Evolutionary conservation across 2,888 invertebrate species (phyloP).

Genomic region (Cephus rjabovi): DNA sequence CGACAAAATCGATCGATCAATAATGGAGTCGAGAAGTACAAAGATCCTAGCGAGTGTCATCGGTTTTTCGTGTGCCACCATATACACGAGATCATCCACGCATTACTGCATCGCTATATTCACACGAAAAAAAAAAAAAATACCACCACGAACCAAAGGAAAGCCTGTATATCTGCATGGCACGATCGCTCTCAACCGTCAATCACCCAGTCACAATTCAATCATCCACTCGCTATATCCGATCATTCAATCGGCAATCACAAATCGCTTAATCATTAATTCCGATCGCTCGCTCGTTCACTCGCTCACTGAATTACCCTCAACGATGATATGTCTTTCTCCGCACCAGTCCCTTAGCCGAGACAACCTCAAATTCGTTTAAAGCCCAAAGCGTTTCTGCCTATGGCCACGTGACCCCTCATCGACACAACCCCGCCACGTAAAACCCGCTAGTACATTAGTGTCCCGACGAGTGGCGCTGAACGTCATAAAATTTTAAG

Average conservation of each 20-base stretch:
- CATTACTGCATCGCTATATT: conserved; percentile 8
- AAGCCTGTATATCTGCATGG: conserved; percentile 1
- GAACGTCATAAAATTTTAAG: background rate
- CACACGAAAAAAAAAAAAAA: background rate
- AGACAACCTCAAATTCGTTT: background rate
- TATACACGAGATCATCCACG: conserved; percentile 14
- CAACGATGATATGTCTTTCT: background rate
- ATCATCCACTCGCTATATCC: conserved; percentile 7
- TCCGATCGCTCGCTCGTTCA: conserved; percentile 12
- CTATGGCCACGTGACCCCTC: background rate
- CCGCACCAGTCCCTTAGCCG: background rate
- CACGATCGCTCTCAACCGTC: background rate
- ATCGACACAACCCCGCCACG: background rate
- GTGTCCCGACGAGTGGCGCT: background rate
- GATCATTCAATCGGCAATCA: background rate
- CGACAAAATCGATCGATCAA: background rate
- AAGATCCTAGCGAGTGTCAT: background rate
- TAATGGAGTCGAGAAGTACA: background rate
- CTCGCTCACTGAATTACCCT: conserved; percentile 2
- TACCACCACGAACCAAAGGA: background rate
- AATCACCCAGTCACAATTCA: background rate
- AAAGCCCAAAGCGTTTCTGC: background rate
- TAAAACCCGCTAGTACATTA: background rate
- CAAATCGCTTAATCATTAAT: conserved; percentile 6
- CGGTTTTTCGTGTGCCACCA: background rate